A percentile compares a stretch with the other conserved stretches of the same genome.
These are phyloP conservation scores for Pissodes strobi DNA, from an alignment of 1,140 invertebrate species.

Conservation along the genomic window DNA sequence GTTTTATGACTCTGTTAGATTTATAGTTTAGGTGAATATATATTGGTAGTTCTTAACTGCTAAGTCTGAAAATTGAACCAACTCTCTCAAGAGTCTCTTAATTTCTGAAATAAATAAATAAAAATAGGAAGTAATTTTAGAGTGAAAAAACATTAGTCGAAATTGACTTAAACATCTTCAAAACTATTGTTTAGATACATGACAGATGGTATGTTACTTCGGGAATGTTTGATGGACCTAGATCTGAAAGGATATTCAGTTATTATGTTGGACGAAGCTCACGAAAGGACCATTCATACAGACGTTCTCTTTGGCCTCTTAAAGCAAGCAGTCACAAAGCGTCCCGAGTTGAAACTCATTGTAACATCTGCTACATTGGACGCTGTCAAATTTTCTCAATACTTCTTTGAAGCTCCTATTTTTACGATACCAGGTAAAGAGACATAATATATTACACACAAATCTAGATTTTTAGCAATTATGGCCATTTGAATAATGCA, in stretches of 20 bases:
- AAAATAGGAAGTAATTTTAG: too few species aligned
- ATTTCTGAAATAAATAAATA: too few species aligned
- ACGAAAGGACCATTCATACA: conserved; percentile 97
- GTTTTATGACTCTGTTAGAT: too few species aligned
- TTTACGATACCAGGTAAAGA: conserved; percentile 96
- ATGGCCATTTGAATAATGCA: too few species aligned
- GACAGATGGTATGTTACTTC: conserved; percentile 98
- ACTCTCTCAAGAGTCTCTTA: neutral
- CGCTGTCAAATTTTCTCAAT: conserved; percentile 97
- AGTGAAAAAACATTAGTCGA: too few species aligned
- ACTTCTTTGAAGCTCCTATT: conserved; percentile 95
- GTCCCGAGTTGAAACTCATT: conserved; percentile 83
- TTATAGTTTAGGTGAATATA: too few species aligned
- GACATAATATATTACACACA: too few species aligned
- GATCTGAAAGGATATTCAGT: conserved; percentile 92
- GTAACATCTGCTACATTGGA: conserved; percentile 58
- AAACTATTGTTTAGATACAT: conserved; percentile 76
- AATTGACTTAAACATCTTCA: too few species aligned
- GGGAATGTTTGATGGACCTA: conserved; percentile 89
- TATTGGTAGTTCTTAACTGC: too few species aligned
- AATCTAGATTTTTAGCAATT: too few species aligned
- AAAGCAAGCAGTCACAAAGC: conserved; percentile 86
- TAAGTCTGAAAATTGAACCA: neutral
- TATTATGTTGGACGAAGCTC: conserved; percentile 99
- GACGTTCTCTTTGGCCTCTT: conserved; percentile 96